phyloP scores from a whole-genome alignment of 1,140 invertebrate species.

The Muscidifurax raptorellus region DNA sequence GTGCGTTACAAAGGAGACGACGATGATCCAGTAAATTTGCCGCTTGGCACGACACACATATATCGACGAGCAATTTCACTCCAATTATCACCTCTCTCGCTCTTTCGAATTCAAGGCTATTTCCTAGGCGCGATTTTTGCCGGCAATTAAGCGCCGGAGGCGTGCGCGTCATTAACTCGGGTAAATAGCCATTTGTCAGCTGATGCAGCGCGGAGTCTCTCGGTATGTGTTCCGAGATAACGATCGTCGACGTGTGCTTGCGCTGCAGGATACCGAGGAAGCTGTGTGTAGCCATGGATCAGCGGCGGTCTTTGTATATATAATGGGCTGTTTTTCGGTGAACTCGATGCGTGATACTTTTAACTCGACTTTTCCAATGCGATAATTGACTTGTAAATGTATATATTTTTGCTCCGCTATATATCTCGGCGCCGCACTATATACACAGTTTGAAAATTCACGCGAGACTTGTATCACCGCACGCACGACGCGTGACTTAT shows the following conservation, averaged over 20 bases:
- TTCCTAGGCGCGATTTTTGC: neutral
- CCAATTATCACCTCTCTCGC: neutral
- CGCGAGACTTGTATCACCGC: neutral
- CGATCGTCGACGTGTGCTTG: neutral
- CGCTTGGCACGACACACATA: neutral
- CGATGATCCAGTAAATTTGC: constrained; percentile 24
- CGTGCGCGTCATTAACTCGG: constrained; percentile 24
- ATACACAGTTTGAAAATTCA: no score
- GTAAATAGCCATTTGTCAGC: constrained; percentile 30
- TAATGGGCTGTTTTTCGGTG: neutral
- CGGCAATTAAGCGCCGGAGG: neutral
- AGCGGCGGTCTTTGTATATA: neutral
- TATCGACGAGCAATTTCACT: neutral
- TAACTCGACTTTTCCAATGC: no score
- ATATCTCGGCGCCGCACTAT: no score
- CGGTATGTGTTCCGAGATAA: neutral
- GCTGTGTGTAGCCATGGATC: no score
- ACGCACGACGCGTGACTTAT: neutral
- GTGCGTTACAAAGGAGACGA: constrained; percentile 16
- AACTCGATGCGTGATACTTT: neutral
- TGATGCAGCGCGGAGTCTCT: neutral
- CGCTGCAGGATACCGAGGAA: neutral
- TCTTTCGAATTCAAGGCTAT: neutral
- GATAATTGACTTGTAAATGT: no score
- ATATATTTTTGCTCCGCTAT: no score